A percentile compares a stretch with the other conserved stretches of the same genome.
Evolutionary conservation across 2,888 invertebrate genomes (phyloP).

Genomic region (Punctoribates punctum): DNA sequence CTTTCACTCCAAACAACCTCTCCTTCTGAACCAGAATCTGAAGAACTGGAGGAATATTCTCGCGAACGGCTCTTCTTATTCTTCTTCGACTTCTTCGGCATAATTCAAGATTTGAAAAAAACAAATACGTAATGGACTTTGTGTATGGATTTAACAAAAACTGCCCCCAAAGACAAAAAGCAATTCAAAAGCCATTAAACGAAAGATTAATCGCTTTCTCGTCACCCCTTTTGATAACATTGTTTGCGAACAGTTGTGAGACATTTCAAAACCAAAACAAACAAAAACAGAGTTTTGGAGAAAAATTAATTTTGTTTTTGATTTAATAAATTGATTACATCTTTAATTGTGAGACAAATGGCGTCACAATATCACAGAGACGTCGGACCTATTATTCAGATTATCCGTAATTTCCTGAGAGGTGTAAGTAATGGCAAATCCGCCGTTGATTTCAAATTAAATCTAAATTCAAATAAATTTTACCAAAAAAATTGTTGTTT

Average conservation of each 20-base stretch:
- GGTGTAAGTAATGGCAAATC: not conserved
- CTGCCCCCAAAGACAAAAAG: too few relatives aligned
- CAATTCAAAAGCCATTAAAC: too few relatives aligned
- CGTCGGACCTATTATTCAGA: slow-evolving; percentile 20
- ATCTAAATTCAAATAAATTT: too few relatives aligned
- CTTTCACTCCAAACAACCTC: slow-evolving; percentile 35
- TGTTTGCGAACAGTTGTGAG: too few relatives aligned
- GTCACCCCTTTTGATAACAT: too few relatives aligned
- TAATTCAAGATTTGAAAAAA: too few relatives aligned
- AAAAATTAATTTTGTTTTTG: not conserved
- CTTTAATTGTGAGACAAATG: not conserved
- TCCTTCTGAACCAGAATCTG: not conserved
- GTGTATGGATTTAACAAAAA: too few relatives aligned
- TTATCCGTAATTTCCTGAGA: not conserved
- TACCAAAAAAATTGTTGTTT: too few relatives aligned
- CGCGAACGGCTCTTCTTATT: not conserved
- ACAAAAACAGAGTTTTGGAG: not conserved
- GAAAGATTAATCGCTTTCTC: too few relatives aligned
- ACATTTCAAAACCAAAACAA: too few relatives aligned
- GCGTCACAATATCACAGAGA: not conserved
- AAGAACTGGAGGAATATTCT: slow-evolving; percentile 11
- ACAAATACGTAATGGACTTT: too few relatives aligned
- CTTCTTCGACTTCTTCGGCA: too few relatives aligned
- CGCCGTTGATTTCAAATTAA: not conserved
- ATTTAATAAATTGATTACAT: not conserved